Evolutionary conservation across 2,113 vertebrate genomes (phyloP).

Genomic region (Gobius niger): DNA sequence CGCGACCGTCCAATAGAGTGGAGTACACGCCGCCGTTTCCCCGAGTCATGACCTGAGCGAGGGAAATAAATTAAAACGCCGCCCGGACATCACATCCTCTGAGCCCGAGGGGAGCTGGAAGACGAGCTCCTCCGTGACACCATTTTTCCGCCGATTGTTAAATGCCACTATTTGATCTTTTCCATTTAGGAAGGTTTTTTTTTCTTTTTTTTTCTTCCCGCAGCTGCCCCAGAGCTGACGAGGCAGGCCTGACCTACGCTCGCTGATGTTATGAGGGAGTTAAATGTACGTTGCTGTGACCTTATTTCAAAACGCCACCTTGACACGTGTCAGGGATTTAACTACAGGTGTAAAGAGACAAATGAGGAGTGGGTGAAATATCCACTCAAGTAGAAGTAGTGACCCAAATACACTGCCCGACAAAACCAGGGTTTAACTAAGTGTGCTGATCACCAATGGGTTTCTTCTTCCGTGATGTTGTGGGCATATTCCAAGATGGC

Average conservation of each 20-base stretch:
- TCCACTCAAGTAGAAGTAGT: no score
- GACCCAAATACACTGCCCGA: no score
- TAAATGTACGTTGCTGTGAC: background rate
- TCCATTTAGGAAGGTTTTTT: slow-evolving; percentile 45
- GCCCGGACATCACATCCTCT: slow-evolving; percentile 53
- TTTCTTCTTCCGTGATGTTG: no score
- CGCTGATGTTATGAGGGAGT: no score
- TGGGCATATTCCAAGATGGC: no score
- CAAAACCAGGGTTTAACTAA: no score
- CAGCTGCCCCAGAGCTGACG: slow-evolving; percentile 22
- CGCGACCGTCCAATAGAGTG: slow-evolving; percentile 34
- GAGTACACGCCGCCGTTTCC: slow-evolving; percentile 32
- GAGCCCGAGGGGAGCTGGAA: slow-evolving; percentile 51
- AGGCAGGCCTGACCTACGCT: slow-evolving; percentile 31
- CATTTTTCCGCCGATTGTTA: slow-evolving; percentile 54
- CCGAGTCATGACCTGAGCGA: slow-evolving; percentile 47
- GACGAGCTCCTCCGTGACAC: slow-evolving; percentile 47
- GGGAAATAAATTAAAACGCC: slow-evolving; percentile 59
- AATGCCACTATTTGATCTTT: slow-evolving; percentile 71
- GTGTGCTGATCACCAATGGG: no score
- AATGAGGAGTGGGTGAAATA: no score
- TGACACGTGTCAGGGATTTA: background rate
- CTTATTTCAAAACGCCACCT: background rate
- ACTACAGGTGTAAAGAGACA: no score
- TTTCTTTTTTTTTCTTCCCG: slow-evolving; percentile 39